Evolutionary conservation across 2,113 vertebrate species (phyloP).

Genomic region (Gymnorhina tibicen): DNA sequence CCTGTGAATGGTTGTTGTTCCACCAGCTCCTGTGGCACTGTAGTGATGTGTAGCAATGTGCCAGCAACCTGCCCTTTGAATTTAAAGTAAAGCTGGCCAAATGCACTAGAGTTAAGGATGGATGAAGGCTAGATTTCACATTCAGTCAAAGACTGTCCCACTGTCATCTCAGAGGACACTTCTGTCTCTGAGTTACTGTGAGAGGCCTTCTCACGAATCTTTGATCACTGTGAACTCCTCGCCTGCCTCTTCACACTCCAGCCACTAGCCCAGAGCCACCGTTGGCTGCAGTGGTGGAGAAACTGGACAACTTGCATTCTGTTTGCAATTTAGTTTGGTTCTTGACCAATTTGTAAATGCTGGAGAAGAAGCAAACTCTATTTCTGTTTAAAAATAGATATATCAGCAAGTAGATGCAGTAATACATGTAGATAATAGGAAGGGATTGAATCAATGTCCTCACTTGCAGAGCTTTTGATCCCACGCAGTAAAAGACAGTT

Average conservation of each 20-base stretch:
- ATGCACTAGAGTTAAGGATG: background rate
- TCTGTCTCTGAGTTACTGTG: background rate
- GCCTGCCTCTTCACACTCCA: background rate
- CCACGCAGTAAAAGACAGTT: constrained; percentile 70
- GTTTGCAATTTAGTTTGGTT: background rate
- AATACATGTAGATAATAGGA: background rate
- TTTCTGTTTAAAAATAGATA: background rate
- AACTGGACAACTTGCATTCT: background rate
- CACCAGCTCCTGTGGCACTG: background rate
- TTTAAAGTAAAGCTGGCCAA: background rate
- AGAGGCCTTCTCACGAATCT: background rate
- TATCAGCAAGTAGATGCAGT: background rate
- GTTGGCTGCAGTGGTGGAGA: background rate
- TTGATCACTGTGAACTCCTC: background rate
- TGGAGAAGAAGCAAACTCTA: background rate
- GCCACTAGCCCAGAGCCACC: background rate
- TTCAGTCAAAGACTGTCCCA: background rate
- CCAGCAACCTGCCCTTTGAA: background rate
- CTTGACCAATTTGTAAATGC: background rate
- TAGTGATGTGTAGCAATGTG: accelerated
- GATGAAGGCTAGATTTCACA: background rate
- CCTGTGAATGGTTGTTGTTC: background rate
- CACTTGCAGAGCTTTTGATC: constrained; percentile 49
- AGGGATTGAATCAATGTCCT: constrained; percentile 4
- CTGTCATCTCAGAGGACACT: background rate